Percentiles rank a stretch among this genome's conserved stretches.
These are phyloP conservation scores for Oryzias javanicus DNA, from an alignment of 2,113 vertebrate genomes.

Conservation along the genomic window DNA sequence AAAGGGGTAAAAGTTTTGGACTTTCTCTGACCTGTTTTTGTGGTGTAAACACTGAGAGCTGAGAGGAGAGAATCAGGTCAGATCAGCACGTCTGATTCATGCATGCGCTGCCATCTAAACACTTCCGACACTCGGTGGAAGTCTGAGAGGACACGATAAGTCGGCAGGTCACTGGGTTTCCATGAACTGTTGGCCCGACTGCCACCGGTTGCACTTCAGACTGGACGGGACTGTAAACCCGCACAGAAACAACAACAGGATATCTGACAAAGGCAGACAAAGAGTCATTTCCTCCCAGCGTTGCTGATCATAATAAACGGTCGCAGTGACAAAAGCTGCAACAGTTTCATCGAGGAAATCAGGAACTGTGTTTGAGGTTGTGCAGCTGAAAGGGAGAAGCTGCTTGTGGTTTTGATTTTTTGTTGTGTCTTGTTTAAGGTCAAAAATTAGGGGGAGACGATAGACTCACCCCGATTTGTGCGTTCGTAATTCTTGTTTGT, in stretches of 20 bases:
- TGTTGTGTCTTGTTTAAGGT: no score
- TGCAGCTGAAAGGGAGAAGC: not conserved
- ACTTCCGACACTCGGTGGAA: constrained; percentile 49
- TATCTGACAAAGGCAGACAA: constrained; percentile 41
- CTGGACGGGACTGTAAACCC: constrained; percentile 33
- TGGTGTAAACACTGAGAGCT: constrained; percentile 15
- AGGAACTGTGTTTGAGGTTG: not conserved
- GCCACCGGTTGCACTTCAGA: constrained; percentile 18
- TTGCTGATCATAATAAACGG: constrained; percentile 23
- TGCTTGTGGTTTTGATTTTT: not conserved
- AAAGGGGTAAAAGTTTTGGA: no score
- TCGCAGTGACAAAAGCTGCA: not conserved
- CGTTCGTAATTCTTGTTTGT: no score
- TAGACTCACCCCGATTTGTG: no score
- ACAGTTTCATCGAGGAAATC: not conserved
- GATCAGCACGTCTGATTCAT: constrained; percentile 15
- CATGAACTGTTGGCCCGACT: constrained; percentile 15
- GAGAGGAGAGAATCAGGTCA: constrained; percentile 32
- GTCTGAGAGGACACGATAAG: constrained; percentile 60
- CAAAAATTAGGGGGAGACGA: no score
- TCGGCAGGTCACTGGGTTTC: constrained; percentile 28
- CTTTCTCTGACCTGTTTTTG: no score
- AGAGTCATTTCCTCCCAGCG: constrained; percentile 51
- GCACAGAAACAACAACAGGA: constrained; percentile 60
- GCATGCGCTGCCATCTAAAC: constrained; percentile 26